Evolutionary conservation across 2,797 vertebrate species (phyloP).

Genomic region (Propithecus perrieri): DNA sequence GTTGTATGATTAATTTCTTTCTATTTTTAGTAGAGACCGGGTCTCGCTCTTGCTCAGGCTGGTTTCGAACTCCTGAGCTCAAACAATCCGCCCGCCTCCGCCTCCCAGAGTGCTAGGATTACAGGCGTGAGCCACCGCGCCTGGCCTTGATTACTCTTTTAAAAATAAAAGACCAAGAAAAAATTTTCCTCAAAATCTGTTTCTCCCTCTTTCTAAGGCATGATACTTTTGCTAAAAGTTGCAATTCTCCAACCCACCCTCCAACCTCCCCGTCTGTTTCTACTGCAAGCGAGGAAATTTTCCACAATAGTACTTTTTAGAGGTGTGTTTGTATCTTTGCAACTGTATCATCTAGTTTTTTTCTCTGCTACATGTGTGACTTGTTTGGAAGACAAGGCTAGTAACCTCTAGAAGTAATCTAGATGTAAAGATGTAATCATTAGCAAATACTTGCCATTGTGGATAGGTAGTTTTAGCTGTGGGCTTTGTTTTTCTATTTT

Average conservation of each 20-base stretch:
- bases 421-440: background rate
- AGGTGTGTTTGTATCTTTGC: slow-evolving; percentile 76
- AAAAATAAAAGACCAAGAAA: slow-evolving; percentile 48
- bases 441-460: background rate
- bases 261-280: slow-evolving; percentile 25
- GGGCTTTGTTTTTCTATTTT: background rate
- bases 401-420: background rate
- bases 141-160: no score
- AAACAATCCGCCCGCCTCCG: no score
- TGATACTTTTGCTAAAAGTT: background rate
- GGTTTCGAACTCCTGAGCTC: no score
- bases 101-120: no score
- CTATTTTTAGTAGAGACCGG: no score
- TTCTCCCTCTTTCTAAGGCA: background rate
- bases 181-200: slow-evolving; percentile 46
- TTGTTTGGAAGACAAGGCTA: slow-evolving; percentile 72
- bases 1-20: no score
- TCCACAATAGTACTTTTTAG: slow-evolving; percentile 56
- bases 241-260: background rate
- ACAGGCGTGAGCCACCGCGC: no score
- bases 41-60: no score
- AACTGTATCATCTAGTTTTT: slow-evolving; percentile 69
- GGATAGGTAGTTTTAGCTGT: background rate
- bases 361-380: slow-evolving; percentile 78
- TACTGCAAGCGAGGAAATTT: slow-evolving; percentile 49